These are phyloP conservation scores for Empis stercorea DNA, from an alignment of 2,888 invertebrate genomes.

Conservation along the genomic window DNA sequence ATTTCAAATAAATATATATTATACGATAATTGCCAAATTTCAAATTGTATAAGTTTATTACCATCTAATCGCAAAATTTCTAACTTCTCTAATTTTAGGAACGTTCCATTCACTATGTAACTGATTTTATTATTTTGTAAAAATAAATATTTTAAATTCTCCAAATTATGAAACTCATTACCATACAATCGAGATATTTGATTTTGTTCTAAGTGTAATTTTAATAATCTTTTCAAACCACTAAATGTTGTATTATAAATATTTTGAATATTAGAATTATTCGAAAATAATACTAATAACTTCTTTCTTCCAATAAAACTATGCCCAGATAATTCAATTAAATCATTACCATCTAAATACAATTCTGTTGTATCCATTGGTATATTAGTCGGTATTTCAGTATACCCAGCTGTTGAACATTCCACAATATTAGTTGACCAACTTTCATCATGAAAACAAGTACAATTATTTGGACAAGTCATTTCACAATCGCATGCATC, in stretches of 20 bases:
- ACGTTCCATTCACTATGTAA: constrained; percentile 74
- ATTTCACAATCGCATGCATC: constrained; percentile 96
- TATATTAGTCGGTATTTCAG: constrained; percentile 70
- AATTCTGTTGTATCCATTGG: constrained; percentile 95
- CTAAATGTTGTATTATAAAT: constrained; percentile 85
- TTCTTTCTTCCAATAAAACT: constrained; percentile 87
- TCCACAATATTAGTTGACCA: constrained; percentile 90
- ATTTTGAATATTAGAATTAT: constrained; percentile 73
- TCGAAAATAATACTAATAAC: constrained; percentile 72
- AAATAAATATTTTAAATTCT: constrained; percentile 72
- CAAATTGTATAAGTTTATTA: constrained; percentile 68
- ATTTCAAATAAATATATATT: constrained; percentile 83
- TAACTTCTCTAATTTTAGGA: constrained; percentile 63
- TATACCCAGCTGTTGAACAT: constrained; percentile 70
- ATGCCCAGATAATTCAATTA: constrained; percentile 75
- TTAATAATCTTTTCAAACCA: constrained; percentile 63
- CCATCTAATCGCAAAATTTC: constrained; percentile 75
- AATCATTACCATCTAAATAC: constrained; percentile 83
- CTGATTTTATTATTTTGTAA: constrained; percentile 74
- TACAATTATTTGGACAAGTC: constrained; percentile 88
- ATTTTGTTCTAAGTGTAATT: constrained; percentile 80
- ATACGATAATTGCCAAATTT: constrained; percentile 71
- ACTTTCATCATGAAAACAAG: constrained; percentile 87
- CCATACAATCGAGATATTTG: constrained; percentile 65
- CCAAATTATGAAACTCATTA: constrained; percentile 69